These are phyloP conservation scores for Ophion ellenae DNA, from an alignment of 2,888 invertebrate genomes.

Conservation along the genomic window DNA sequence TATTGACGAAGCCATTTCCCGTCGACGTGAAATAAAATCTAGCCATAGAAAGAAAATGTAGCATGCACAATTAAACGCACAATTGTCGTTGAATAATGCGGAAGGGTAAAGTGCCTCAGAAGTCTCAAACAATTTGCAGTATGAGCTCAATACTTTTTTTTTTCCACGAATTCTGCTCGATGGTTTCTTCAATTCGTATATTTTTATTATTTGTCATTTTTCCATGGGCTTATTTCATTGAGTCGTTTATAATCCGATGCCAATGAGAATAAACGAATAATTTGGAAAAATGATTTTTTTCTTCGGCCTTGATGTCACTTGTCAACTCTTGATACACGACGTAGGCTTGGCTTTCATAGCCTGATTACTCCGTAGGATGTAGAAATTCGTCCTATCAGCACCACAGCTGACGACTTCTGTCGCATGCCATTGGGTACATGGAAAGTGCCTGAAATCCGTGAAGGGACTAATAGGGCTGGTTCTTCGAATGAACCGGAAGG, in stretches of 20 bases:
- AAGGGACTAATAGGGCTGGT: too few species aligned
- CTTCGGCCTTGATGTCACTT: neutral
- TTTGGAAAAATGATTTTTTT: neutral
- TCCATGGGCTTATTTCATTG: neutral
- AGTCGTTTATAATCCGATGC: neutral
- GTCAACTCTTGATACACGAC: neutral
- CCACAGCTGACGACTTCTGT: neutral
- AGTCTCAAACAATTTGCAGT: neutral
- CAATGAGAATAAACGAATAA: neutral
- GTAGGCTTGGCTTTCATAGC: too few species aligned
- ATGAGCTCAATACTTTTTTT: neutral
- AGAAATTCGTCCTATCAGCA: neutral
- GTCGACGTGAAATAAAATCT: slow-evolving; percentile 9
- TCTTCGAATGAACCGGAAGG: neutral
- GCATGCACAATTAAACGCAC: slow-evolving; percentile 2
- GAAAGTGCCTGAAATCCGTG: neutral
- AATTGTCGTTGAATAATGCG: neutral
- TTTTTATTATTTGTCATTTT: neutral
- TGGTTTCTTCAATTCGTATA: neutral
- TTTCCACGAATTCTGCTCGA: neutral
- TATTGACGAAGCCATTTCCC: neutral
- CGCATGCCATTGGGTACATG: neutral
- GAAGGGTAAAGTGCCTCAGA: slow-evolving; percentile 63
- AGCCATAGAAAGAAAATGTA: neutral
- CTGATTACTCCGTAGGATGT: too few species aligned